phyloP scores from a whole-genome alignment of 2,113 vertebrate genomes.

The Chaenocephalus aceratus region DNA sequence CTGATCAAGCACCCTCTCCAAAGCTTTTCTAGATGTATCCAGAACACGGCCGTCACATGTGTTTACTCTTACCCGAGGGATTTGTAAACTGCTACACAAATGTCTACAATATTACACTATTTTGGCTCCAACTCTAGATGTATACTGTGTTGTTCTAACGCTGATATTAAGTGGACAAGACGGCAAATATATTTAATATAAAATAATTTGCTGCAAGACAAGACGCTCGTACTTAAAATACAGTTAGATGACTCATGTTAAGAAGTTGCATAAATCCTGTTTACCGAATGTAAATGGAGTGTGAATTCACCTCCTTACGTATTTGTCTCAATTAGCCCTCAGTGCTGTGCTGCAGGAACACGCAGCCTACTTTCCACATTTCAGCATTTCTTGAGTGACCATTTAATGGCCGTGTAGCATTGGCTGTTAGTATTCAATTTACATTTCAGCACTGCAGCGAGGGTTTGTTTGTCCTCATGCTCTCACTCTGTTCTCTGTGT shows the following conservation, averaged over 20 bases:
- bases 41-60: neutral
- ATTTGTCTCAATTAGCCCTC: constrained; percentile 11
- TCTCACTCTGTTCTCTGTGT: constrained; percentile 14
- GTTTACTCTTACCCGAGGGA: neutral
- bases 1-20: neutral
- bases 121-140: no score
- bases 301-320: neutral
- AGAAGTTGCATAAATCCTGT: neutral
- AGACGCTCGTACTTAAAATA: neutral
- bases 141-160: neutral
- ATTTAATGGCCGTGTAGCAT: constrained; percentile 6
- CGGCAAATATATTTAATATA: neutral
- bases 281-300: neutral
- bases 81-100: neutral
- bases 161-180: neutral
- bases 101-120: neutral
- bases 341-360: neutral
- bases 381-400: constrained; percentile 10
- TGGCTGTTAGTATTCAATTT: constrained; percentile 32
- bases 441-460: constrained; percentile 23
- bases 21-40: neutral
- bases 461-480: constrained; percentile 22
- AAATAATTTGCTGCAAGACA: neutral
- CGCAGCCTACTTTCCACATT: constrained; percentile 3
- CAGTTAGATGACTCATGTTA: neutral